A percentile compares a stretch with the other conserved stretches of the same genome.
phyloP scores from a whole-genome alignment of 2,113 vertebrate species.

The Cygnus buccinator region DNA sequence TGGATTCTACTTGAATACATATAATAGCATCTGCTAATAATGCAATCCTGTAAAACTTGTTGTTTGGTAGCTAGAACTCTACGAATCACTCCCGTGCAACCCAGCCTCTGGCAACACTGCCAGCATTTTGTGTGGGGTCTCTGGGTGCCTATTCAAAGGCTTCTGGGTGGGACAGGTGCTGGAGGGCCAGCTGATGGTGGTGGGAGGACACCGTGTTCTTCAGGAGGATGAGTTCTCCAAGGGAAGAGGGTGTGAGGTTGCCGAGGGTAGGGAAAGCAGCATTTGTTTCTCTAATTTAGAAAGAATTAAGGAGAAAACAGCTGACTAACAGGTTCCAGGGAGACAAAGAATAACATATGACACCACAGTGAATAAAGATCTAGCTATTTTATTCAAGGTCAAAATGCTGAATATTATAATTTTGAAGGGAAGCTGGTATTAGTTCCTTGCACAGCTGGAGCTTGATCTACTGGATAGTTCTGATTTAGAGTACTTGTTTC shows the following conservation, averaged over 20 bases:
- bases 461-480: background rate
- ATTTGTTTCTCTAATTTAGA: background rate
- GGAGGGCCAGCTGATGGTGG: background rate
- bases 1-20: background rate
- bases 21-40: background rate
- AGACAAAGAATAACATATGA: background rate
- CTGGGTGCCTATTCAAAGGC: background rate
- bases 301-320: background rate
- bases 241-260: background rate
- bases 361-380: background rate
- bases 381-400: background rate
- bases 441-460: background rate
- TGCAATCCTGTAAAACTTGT: background rate
- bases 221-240: background rate
- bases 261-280: background rate
- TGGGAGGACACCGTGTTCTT: background rate
- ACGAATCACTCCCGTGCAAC: accelerated
- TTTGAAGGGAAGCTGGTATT: background rate
- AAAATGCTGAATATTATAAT: background rate
- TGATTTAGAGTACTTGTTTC: background rate
- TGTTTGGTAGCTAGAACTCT: background rate
- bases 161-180: background rate
- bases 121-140: background rate
- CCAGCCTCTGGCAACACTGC: background rate
- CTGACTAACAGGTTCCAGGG: background rate